These are phyloP conservation scores for Heliornis fulica DNA, from an alignment of 2,113 vertebrate genomes.

Conservation along the genomic window DNA sequence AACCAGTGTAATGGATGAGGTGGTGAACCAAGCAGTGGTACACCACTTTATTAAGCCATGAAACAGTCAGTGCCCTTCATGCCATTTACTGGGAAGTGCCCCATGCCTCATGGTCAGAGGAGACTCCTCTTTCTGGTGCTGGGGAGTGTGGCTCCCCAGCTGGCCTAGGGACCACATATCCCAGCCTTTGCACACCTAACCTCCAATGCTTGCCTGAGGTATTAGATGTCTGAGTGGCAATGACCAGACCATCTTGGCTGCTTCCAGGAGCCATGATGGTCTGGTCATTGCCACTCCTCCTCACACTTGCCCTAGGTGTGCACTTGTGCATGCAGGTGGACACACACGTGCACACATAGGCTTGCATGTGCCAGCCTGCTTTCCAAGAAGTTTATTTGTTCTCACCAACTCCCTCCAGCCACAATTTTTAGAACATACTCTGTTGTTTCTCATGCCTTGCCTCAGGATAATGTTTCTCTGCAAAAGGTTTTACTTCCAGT, in stretches of 20 bases:
- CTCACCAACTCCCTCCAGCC: not conserved
- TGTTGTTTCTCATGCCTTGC: not conserved
- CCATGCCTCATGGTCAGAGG: not conserved
- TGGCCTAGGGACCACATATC: not conserved
- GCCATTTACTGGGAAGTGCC: not conserved
- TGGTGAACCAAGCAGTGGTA: not conserved
- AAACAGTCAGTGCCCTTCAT: not conserved
- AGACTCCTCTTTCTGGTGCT: not conserved
- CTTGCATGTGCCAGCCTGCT: not conserved
- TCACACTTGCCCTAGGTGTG: too few species aligned
- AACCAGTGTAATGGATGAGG: not conserved
- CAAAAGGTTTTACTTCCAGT: not conserved
- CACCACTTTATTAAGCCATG: not conserved
- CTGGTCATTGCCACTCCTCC: not conserved
- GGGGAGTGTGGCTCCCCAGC: not conserved
- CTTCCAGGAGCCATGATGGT: not conserved
- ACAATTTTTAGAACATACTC: not conserved
- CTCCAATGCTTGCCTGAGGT: accelerated
- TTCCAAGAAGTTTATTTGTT: not conserved
- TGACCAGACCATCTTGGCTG: too few species aligned
- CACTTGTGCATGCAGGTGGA: accelerated
- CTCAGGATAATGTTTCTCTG: not conserved
- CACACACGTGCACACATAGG: not conserved
- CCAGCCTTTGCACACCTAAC: not conserved
- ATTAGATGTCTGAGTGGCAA: not conserved